phyloP scores from a whole-genome alignment of 1,140 invertebrate genomes.

The Stegodyphus mimosarum region DNA sequence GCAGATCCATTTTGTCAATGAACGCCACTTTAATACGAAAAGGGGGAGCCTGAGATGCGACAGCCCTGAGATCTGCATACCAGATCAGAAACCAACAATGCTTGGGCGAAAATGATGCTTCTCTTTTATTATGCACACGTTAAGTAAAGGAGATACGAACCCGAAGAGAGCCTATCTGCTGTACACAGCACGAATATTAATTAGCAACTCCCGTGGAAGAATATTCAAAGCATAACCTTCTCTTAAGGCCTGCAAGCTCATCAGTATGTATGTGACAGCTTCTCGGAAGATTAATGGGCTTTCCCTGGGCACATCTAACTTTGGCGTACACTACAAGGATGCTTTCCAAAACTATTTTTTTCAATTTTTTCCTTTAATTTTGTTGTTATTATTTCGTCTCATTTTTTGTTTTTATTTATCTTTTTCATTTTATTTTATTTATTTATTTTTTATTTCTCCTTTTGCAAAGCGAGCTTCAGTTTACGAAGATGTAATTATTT shows the following conservation, averaged over 20 bases:
- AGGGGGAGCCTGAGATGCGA: not conserved
- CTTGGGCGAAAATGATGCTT: conserved; percentile 14
- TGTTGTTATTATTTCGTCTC: conserved; percentile 47
- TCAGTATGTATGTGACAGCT: conserved; percentile 55
- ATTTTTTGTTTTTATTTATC: conserved; percentile 1
- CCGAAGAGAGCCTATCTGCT: conserved; percentile 43
- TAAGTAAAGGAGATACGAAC: conserved; percentile 53
- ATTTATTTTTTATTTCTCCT: conserved; percentile 11
- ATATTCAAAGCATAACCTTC: conserved; percentile 58
- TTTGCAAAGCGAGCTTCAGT: conserved; percentile 39
- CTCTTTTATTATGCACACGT: conserved; percentile 53
- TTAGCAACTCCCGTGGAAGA: conserved; percentile 40
- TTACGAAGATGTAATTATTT: conserved; percentile 57
- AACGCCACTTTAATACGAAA: conserved; percentile 18
- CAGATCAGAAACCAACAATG: conserved; percentile 53
- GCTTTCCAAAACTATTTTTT: conserved; percentile 53
- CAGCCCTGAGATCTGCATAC: conserved; percentile 36
- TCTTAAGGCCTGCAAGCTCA: conserved; percentile 40
- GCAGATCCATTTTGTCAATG: conserved; percentile 36
- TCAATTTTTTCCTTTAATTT: conserved; percentile 40
- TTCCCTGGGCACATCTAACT: conserved; percentile 48
- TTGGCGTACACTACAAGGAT: conserved; percentile 55
- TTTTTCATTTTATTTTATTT: too few species aligned
- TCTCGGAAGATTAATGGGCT: conserved; percentile 40
- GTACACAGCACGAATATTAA: conserved; percentile 55